Percentiles rank a stretch among this genome's conserved stretches.
phyloP scores from a whole-genome alignment of 2,113 vertebrate genomes.

The Ivindomyrus marchei region DNA sequence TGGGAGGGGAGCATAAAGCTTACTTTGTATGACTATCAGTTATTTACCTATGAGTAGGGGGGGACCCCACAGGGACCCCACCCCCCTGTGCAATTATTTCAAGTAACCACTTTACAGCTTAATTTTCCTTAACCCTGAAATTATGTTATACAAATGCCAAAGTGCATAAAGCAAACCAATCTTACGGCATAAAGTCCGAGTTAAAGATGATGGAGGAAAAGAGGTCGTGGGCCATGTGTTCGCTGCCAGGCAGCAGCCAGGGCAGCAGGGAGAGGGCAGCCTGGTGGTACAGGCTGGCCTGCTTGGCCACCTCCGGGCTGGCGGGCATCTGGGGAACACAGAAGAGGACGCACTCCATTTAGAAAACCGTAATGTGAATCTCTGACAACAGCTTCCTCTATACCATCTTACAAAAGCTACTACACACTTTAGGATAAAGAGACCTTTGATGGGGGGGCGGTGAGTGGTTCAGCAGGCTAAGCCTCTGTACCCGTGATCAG shows the following conservation, averaged over 20 bases:
- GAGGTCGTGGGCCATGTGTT: slow-evolving; percentile 74
- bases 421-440: not conserved
- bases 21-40: not conserved
- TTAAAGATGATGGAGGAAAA: slow-evolving; percentile 76
- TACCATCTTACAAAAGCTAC: not conserved
- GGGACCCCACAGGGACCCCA: not conserved
- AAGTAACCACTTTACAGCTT: not conserved
- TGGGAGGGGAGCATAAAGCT: not conserved
- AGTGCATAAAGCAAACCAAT: slow-evolving; percentile 18
- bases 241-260: slow-evolving; percentile 82
- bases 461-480: not conserved
- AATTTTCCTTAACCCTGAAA: not conserved
- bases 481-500: not conserved
- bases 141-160: not conserved
- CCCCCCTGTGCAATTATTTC: not conserved
- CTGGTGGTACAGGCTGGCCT: slow-evolving; percentile 70
- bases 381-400: not conserved
- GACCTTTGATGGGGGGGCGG: not conserved
- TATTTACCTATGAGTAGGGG: not conserved
- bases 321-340: slow-evolving; percentile 56
- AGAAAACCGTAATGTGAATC: not conserved
- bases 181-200: slow-evolving; percentile 83
- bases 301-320: slow-evolving; percentile 54
- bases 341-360: not conserved
- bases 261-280: slow-evolving; percentile 74